phyloP scores from a whole-genome alignment of 1,140 invertebrate genomes.

The Spodoptera litura region DNA sequence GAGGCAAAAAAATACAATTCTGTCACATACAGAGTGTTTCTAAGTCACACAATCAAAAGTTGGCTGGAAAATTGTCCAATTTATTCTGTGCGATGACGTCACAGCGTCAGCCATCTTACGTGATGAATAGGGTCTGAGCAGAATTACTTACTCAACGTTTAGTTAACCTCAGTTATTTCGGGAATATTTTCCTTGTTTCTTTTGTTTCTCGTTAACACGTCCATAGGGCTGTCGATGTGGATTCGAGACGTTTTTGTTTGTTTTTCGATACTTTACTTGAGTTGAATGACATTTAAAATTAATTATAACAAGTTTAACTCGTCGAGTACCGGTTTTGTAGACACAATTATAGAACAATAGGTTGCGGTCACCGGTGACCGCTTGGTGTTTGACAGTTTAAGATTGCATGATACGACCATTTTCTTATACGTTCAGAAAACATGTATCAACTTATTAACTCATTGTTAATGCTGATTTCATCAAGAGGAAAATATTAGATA shows the following conservation, averaged over 20 bases:
- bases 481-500: too few species aligned
- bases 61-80: neutral
- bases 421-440: too few species aligned
- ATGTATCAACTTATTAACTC: too few species aligned
- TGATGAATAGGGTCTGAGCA: conserved; percentile 1
- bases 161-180: conserved; percentile 31
- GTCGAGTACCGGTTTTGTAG: too few species aligned
- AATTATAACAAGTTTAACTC: too few species aligned
- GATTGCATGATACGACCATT: too few species aligned
- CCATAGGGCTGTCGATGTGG: conserved; percentile 13
- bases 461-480: too few species aligned
- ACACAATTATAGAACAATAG: too few species aligned
- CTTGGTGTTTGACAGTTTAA: too few species aligned
- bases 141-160: conserved; percentile 25
- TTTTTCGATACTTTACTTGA: too few species aligned
- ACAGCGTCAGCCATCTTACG: neutral
- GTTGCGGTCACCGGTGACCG: too few species aligned
- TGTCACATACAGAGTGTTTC: neutral
- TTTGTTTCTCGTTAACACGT: conserved; percentile 17
- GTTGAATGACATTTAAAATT: too few species aligned
- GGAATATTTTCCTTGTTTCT: conserved; percentile 12
- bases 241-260: neutral
- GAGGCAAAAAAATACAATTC: neutral
- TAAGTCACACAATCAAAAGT: conserved; percentile 23
- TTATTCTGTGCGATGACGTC: conserved; percentile 10